Evolutionary conservation across 2,888 invertebrate genomes (phyloP).

Genomic region (Volucella inflata): DNA sequence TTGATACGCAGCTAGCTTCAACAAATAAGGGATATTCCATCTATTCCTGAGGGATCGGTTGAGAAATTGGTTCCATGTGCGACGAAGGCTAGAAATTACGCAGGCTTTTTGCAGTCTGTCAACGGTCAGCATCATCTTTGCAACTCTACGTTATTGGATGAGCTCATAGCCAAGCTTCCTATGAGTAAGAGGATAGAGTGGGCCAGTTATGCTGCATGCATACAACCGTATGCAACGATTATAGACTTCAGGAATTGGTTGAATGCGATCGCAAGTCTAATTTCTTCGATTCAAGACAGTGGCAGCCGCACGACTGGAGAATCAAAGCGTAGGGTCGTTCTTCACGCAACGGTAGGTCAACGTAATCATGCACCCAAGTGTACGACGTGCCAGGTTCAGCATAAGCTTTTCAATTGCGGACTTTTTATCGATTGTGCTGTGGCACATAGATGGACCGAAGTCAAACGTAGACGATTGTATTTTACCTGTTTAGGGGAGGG

Average conservation of each 20-base stretch:
- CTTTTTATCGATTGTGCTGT: constrained; percentile 29
- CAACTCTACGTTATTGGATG: too few species aligned
- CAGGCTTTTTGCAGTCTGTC: too few species aligned
- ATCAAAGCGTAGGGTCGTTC: constrained; percentile 37
- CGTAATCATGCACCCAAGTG: not conserved
- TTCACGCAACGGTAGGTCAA: constrained; percentile 9
- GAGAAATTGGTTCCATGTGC: constrained; percentile 47
- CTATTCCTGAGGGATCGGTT: constrained; percentile 22
- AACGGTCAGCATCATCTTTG: too few species aligned
- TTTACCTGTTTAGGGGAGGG: constrained; percentile 2
- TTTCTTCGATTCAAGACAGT: too few species aligned
- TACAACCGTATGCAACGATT: too few species aligned
- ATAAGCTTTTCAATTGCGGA: constrained; percentile 32
- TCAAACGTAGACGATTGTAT: constrained; percentile 3
- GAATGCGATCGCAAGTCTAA: too few species aligned
- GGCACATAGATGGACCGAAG: constrained; percentile 11
- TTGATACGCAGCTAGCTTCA: too few species aligned
- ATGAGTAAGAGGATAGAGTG: too few species aligned
- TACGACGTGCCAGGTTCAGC: not conserved
- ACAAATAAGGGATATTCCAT: constrained; percentile 45
- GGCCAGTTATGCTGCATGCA: too few species aligned
- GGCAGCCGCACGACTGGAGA: constrained; percentile 18
- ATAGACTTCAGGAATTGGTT: too few species aligned
- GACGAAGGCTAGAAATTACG: constrained; percentile 43
- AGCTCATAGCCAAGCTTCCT: too few species aligned